Evolutionary conservation across 1,140 invertebrate species (phyloP).

Genomic region (Zaprionus capensis): DNA sequence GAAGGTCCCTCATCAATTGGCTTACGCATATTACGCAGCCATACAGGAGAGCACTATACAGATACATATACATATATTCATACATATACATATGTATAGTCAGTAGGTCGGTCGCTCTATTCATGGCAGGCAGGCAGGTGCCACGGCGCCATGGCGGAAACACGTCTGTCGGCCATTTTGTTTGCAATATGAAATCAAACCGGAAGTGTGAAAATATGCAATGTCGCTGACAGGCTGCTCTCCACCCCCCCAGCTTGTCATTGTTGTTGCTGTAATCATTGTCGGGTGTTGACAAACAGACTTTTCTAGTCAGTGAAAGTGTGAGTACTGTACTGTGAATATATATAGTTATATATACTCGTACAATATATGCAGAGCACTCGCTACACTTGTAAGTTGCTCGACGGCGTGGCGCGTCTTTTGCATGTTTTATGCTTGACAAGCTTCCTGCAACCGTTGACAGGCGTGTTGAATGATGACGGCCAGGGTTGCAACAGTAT

Average conservation of each 20-base stretch:
- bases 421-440: conserved; percentile 31
- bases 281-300: conserved; percentile 55
- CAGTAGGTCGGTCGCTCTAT: not conserved
- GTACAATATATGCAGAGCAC: conserved; percentile 33
- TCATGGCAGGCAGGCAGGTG: conserved; percentile 43
- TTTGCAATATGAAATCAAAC: conserved; percentile 79
- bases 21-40: conserved; percentile 33
- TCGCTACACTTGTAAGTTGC: conserved; percentile 40
- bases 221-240: conserved; percentile 31
- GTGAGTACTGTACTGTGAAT: not conserved
- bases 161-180: conserved; percentile 79
- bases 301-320: conserved; percentile 28
- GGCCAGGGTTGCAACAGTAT: conserved; percentile 31
- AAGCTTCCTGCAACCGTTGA: conserved; percentile 12
- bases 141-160: conserved; percentile 56
- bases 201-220: conserved; percentile 80
- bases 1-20: conserved; percentile 59
- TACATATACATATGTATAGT: not conserved
- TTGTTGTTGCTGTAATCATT: conserved; percentile 30
- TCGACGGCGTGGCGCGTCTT: conserved; percentile 14
- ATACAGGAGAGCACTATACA: not conserved
- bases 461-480: conserved; percentile 6
- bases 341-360: not conserved
- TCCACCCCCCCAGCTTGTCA: conserved; percentile 10
- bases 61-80: not conserved